Evolutionary conservation across 2,113 vertebrate genomes (phyloP).

Genomic region (Tapirus terrestris): DNA sequence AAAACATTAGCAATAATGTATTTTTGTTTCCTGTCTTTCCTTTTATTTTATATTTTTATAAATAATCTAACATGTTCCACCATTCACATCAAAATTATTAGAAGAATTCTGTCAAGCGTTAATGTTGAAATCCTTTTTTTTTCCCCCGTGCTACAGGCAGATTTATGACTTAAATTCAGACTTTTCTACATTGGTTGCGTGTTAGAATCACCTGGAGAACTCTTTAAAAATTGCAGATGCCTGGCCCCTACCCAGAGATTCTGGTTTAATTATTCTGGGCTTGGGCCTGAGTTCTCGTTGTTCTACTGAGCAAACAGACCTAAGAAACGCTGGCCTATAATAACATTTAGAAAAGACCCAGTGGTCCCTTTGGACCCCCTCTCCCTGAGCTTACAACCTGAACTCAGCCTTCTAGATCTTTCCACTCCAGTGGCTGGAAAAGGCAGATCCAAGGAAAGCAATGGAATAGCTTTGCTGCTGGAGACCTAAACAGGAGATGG

Average conservation of each 20-base stretch:
- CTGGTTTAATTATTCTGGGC: neutral
- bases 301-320: neutral
- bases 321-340: neutral
- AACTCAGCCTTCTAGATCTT: neutral
- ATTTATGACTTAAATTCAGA: neutral
- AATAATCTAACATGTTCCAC: neutral
- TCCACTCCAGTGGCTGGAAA: neutral
- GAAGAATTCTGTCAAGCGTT: neutral
- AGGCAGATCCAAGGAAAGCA: neutral
- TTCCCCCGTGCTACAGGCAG: neutral
- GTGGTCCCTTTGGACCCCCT: neutral
- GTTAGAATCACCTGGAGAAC: neutral
- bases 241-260: neutral
- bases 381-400: neutral
- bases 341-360: neutral
- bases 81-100: neutral
- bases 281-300: neutral
- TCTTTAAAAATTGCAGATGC: neutral
- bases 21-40: conserved; percentile 9
- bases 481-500: neutral
- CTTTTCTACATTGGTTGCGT: neutral
- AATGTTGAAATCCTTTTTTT: conserved; percentile 1
- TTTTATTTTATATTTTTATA: neutral
- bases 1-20: conserved; percentile 61
- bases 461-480: neutral